Evolutionary conservation across 2,888 invertebrate species (phyloP), one percentile per base, ranked within the genome.

Genomic region (Rhamnusium bicolor): DNA sequence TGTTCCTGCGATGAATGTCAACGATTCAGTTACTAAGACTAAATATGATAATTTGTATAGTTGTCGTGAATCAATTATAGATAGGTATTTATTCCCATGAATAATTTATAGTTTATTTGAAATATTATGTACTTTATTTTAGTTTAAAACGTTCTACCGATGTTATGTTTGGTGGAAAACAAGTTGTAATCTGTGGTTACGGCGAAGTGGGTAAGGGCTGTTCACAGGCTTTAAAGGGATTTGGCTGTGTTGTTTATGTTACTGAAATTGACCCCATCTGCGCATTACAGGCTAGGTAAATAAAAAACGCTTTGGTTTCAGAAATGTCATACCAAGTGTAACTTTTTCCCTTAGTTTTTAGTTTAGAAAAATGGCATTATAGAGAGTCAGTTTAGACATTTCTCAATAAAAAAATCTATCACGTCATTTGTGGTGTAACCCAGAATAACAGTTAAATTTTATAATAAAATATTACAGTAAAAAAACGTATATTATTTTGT

Each of bases 261-360:
- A 98, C 98, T 21, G 98, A 98, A 90, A 97, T 98, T 81, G 98
- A 98, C 90, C 98, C 98, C 0, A 98, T 98, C 84, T 98, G 98
- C 89, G 98, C 98, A 21, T 89, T 98, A 46, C 98, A 98, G 90
- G 98, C 98, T 27, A 95, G 94, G 94, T 94, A 89, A 86, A 60
- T 40, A 40, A 40, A 40, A n/a, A 12, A 10, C 32, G 7, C 4
- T n/a, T n/a, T n/a, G n/a, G n/a, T n/a, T n/a, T n/a, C n/a, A n/a
- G n/a, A n/a, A n/a, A n/a, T n/a, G n/a, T n/a, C n/a, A n/a, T n/a
- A n/a, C n/a, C n/a, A n/a, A n/a, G n/a, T n/a, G n/a, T n/a, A n/a
- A n/a, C n/a, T n/a, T n/a, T n/a, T n/a, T n/a, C n/a, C n/a, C n/a
- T n/a, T n/a, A n/a, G n/a, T n/a, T n/a, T n/a, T n/a, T n/a, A n/a